Evolutionary conservation across 2,888 invertebrate genomes (phyloP).

Genomic region (Cyclophora punctaria): DNA sequence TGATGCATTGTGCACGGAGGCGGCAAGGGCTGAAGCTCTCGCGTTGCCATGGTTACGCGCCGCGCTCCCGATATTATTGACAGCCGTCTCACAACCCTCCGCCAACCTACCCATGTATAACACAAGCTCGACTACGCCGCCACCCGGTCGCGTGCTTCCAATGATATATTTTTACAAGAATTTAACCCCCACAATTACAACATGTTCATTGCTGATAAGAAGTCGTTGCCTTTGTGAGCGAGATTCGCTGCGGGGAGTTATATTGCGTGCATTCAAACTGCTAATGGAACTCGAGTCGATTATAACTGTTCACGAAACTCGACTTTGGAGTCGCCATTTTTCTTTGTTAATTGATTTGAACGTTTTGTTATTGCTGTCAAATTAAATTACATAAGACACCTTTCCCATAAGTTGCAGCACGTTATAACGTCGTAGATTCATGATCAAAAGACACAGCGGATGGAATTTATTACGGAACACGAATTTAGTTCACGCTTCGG

Average conservation of each 20-base stretch:
- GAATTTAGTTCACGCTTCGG: conserved; percentile 2
- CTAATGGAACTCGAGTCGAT: conserved; percentile 20
- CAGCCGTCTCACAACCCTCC: conserved; percentile 47
- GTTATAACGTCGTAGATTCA: conserved; percentile 3
- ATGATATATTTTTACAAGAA: conserved; percentile 57
- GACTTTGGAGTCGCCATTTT: too few relatives aligned
- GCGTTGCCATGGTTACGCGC: conserved; percentile 65
- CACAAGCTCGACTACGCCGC: conserved; percentile 17
- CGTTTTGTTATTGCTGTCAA: too few relatives aligned
- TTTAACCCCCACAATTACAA: conserved; percentile 46
- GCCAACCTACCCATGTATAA: conserved; percentile 11
- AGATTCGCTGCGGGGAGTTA: conserved; percentile 32
- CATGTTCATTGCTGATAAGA: conserved; percentile 59
- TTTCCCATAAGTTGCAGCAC: neutral
- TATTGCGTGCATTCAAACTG: conserved; percentile 29
- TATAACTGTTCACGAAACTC: neutral
- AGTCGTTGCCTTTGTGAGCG: conserved; percentile 38
- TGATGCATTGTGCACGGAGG: conserved; percentile 42
- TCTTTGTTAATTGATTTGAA: too few relatives aligned
- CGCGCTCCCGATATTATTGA: conserved; percentile 60
- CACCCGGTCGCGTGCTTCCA: conserved; percentile 38
- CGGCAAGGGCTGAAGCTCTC: conserved; percentile 50
- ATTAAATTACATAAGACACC: neutral
- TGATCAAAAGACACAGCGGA: conserved; percentile 46
- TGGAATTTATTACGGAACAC: conserved; percentile 36